Evolutionary conservation across 1,140 invertebrate species (phyloP), one percentile per base, ranked within the genome.

Genomic region (Rhyacophila brunnea): DNA sequence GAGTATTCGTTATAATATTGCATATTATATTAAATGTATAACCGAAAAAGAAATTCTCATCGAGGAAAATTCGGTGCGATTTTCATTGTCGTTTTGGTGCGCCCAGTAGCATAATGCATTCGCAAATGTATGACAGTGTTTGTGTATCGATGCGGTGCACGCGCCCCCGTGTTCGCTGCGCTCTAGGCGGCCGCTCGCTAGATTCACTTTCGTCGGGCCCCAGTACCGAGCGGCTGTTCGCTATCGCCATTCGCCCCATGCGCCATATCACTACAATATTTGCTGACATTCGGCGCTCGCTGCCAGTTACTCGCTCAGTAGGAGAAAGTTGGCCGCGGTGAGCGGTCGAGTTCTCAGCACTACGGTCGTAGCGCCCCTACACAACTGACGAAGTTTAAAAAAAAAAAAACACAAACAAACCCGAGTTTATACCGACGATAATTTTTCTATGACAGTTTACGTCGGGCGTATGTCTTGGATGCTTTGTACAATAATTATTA

Each of bases 311-410:
- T 28, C 73, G 72, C 70, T 56, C 62, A 65, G 63, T 65, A 52
- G 59, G 63, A 62, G 63, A 65, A 65, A 65, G 59, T 52, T 46
- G 48, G 28, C 51, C 73, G 74, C 70, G 70, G 69, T 63, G 69
- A 66, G 66, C 66, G 67, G 68, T 67, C 70, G 67, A 70, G 68
- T 66, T 64, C 67, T 62, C 66, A 44, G 66, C 60, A 59, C 46
- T 51, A 60, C 58, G 50, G 13, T 36, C 48, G 65, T 54, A 44
- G 53, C 59, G 57, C 20, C 23, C 15, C 52, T 54, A 54, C 52
- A 28, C 40, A 54, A 7, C 15, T 50, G 35, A 38, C 44, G 42
- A 55, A 20, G 17, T 19, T 46, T n/a, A n/a, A n/a, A n/a, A n/a
- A n/a, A n/a, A n/a, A n/a, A n/a, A n/a, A n/a, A n/a, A n/a, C n/a